A percentile compares a stretch with the other conserved stretches of the same genome.
Conservation (phyloP, 2,888 invertebrate species). For the Hartigia nigra region DNA sequence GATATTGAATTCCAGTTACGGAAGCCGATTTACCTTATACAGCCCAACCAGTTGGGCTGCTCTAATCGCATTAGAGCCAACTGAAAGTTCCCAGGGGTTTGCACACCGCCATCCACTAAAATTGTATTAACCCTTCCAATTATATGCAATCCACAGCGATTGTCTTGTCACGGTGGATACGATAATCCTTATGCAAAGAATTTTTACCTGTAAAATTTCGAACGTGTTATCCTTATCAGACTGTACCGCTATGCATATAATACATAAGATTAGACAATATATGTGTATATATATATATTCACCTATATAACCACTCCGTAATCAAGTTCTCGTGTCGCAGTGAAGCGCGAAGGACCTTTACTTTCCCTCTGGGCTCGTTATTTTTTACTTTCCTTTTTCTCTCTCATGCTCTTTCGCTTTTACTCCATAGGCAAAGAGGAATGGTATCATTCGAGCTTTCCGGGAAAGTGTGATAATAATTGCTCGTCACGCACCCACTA, state of each 20-base stretch:
- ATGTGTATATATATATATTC: not conserved
- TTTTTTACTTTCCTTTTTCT: not conserved
- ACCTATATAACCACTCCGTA: not conserved
- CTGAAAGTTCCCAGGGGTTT: conserved; percentile 40
- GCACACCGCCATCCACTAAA: not conserved
- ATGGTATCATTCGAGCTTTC: not conserved
- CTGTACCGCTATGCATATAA: not conserved
- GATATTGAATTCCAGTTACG: not conserved
- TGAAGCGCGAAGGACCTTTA: not conserved
- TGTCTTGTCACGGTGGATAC: not conserved
- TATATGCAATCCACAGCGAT: not conserved
- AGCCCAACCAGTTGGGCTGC: not conserved
- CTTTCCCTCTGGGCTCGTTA: not conserved
- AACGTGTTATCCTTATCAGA: not conserved
- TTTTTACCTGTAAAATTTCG: not conserved
- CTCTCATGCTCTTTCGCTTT: not conserved
- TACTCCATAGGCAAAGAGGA: not conserved
- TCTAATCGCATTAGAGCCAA: conserved; percentile 48
- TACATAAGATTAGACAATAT: not conserved
- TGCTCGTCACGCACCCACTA: not conserved
- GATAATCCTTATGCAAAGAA: not conserved
- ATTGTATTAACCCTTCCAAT: not conserved
- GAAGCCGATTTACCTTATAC: not conserved
- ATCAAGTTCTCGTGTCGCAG: not conserved
- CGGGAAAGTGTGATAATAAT: not conserved